Evolutionary conservation across 2,797 vertebrate species (phyloP), one percentile per base, ranked within the genome.

Genomic region (Enteromius viviparus): DNA sequence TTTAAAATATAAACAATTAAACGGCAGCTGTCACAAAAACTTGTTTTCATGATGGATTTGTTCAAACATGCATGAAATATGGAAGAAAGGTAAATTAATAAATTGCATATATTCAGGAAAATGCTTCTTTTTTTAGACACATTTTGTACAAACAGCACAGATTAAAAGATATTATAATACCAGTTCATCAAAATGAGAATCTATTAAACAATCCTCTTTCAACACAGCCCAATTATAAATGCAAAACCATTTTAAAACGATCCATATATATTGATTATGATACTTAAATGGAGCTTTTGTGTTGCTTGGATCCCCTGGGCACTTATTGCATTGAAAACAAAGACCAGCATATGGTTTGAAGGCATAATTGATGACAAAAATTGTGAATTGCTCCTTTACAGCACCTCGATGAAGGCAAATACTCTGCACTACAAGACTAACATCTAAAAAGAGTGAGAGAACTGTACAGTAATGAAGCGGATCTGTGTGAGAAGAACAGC

Each of bases 181-280:
- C 23, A 62, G 26, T 62, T 62, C 60, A 62, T 29, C 23, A 29
- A 62, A 15, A 62, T 62, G 12, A 62, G 12, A 62, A 29, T 62
- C 1, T 0, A 62, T 62, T 62, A 62, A 62, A 62, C 26, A 7
- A 15, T 7, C 5, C 12, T 29, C 29, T 60, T 62, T 62, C 14
- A 29, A 62, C 60, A 29, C 6, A 15, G 12, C 60, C 10, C 60
- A 7, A 62, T 62, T 15, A 62, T 29, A 29, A 65, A 85, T 51
- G 47, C 45, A 83, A 45, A 84, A 37, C 76, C 76, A 85, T 64
- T 76, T 37, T 29, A 60, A 60, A 32, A 42, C 29, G 14, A 45
- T 71, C 77, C 10, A 34, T 40, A 1, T 66, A 37, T 64, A 70
- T 14, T 76, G 47, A 76, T 65, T 53, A 75, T 55, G 3, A 21